Conservation (phyloP, 2,113 vertebrate genomes). For the Rhynchomys soricoides region DNA sequence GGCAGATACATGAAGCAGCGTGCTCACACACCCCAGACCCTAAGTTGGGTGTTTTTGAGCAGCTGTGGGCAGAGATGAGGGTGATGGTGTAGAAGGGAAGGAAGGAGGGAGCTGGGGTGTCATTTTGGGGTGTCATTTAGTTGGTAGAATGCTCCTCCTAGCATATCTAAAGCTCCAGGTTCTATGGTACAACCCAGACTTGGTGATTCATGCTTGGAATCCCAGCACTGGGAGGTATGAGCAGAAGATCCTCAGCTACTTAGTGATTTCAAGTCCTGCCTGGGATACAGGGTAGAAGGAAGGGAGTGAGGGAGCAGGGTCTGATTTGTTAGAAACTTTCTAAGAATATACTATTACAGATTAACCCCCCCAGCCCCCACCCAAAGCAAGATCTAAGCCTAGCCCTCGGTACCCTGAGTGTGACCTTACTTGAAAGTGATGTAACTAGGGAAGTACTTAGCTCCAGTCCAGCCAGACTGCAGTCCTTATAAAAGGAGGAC, state of each 20-base stretch:
- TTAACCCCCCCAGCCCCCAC: background rate
- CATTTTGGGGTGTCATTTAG: background rate
- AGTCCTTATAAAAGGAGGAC: background rate
- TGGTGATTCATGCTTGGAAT: background rate
- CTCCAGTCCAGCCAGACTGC: background rate
- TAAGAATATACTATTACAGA: background rate
- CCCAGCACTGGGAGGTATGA: background rate
- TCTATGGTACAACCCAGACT: background rate
- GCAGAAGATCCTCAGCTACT: background rate
- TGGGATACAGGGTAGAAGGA: background rate
- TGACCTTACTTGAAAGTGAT: background rate
- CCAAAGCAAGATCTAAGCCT: background rate
- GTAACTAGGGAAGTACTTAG: too few relatives aligned
- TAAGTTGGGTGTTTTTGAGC: too few relatives aligned
- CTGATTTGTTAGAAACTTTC: background rate
- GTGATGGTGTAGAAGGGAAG: too few relatives aligned
- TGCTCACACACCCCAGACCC: background rate
- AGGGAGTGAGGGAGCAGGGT: background rate
- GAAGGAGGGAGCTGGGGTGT: background rate
- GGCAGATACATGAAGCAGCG: background rate
- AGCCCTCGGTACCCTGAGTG: background rate
- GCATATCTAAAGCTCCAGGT: background rate
- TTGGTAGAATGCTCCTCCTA: background rate
- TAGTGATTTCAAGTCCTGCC: background rate
- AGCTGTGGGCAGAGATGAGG: background rate